Conservation (phyloP, 1,140 invertebrate species). For the Holotrichia oblita region DNA sequence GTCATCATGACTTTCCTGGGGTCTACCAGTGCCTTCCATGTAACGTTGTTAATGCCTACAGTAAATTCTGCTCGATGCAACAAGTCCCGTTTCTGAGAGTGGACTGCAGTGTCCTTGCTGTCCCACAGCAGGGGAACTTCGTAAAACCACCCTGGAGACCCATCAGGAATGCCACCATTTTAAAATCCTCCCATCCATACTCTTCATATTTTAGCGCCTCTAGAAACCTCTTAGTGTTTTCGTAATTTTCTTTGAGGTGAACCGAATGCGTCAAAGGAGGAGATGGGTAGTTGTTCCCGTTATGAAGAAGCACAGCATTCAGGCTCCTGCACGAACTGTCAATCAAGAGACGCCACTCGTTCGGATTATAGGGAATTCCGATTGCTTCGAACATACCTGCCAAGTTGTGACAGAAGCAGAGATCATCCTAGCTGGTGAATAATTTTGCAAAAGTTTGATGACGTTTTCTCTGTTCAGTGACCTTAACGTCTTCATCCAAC, state of each 20-base stretch:
- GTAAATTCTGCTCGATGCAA: slow-evolving; percentile 51
- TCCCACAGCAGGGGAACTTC: slow-evolving; percentile 63
- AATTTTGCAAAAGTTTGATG: background rate
- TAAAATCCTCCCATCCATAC: slow-evolving; percentile 50
- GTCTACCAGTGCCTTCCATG: slow-evolving; percentile 54
- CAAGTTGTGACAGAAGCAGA: background rate
- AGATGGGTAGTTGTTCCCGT: background rate
- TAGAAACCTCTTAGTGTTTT: background rate
- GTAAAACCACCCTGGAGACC: slow-evolving; percentile 61
- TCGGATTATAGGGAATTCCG: background rate
- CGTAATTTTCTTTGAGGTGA: background rate
- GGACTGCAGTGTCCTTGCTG: slow-evolving; percentile 55
- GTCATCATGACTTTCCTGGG: slow-evolving; percentile 55
- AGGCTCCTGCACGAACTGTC: background rate
- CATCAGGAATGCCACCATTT: slow-evolving; percentile 58
- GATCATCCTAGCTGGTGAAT: background rate
- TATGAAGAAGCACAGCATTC: background rate
- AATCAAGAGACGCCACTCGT: background rate
- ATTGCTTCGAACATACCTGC: background rate
- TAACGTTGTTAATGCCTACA: slow-evolving; percentile 56
- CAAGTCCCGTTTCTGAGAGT: slow-evolving; percentile 57
- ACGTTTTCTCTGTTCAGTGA: background rate
- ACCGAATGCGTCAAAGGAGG: background rate
- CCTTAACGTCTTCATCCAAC: background rate
- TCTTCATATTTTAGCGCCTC: background rate